Evolutionary conservation across 35 echinoderm and acorn worm species (phyloP).

Genomic region (Holothuria glaberrima): DNA sequence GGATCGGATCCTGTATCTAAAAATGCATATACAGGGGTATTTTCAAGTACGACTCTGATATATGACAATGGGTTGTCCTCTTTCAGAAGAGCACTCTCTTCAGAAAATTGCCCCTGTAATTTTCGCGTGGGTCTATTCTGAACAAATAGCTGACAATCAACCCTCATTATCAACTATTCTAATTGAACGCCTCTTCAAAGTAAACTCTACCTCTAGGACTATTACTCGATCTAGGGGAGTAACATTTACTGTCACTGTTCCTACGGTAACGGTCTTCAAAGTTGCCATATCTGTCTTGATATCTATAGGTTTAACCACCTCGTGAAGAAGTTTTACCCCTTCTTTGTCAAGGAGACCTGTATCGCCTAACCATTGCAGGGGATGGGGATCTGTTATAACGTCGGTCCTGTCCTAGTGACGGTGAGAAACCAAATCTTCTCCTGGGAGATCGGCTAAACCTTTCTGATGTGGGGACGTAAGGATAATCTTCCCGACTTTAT

Average conservation of each 20-base stretch:
- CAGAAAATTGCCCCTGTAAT: not conserved
- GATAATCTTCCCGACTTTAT: not conserved
- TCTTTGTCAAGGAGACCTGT: not conserved
- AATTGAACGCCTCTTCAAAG: not conserved
- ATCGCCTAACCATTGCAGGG: not conserved
- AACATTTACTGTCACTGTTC: not conserved
- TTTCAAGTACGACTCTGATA: not conserved
- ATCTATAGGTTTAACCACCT: not conserved
- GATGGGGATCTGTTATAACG: too few species aligned
- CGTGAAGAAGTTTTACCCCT: not conserved
- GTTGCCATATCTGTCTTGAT: too few species aligned
- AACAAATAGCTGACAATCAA: not conserved
- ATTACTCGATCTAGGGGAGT: not conserved
- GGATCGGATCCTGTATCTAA: conserved; percentile 14
- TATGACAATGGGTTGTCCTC: conserved; percentile 1
- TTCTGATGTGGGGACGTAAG: not conserved
- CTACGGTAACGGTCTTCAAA: not conserved
- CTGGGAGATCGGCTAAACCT: not conserved
- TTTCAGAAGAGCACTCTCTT: too few species aligned
- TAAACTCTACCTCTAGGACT: not conserved
- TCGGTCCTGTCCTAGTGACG: conserved; percentile 8
- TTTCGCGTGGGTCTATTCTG: not conserved
- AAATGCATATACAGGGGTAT: conserved; percentile 8
- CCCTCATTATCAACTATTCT: conserved; percentile 13
- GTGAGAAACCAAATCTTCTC: not conserved